Evolutionary conservation across 2,797 vertebrate species (phyloP), one percentile per base, ranked within the genome.

Genomic region (Peromyscus nudipes): DNA sequence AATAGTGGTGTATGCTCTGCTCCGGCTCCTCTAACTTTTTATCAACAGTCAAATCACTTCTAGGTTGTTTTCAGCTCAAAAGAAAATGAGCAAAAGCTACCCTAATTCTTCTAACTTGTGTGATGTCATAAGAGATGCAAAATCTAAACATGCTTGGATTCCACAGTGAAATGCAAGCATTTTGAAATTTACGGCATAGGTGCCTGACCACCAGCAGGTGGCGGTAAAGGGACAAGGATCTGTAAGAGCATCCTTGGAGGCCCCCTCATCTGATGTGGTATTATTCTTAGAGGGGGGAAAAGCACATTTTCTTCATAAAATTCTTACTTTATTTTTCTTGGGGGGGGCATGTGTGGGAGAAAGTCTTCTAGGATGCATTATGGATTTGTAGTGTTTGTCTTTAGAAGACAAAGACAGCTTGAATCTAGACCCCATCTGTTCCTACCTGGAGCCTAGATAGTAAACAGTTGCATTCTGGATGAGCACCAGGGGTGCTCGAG

Each of bases 121-220:
- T 85, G 55, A 81, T 13, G 49, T 82, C 37, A 27, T 23, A 21
- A 11, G 27, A 92, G 89, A 71, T 65, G 67, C 80, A 71, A 27
- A 55, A 60, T 84, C 17, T 75, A 80, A 94, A 55, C 75, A 71
- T 62, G 73, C 46, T 96, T 89, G 64, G 77, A 75, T 89, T 83
- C 85, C 75, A 5, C 5, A 14, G 40, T 6, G 69, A 92, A 88
- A 62, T 64, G 16, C 23, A 92, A 55, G 31, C 46, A 19, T 16
- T 93, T 84, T 83, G 4, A 83, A 82, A 65, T 91, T 64, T 31
- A 29, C 29, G 19, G 1, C 34, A 0, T 80, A 97, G 76, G 52
- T 80, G 25, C 71, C 3, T 69, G 73, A 91, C 60, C 91, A 94
- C 98, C 99, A 98, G 98, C 97, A 98, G 98, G 92, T 98, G 98